Conservation (phyloP, 1,140 invertebrate species). For the Zaprionus camerounensis region DNA sequence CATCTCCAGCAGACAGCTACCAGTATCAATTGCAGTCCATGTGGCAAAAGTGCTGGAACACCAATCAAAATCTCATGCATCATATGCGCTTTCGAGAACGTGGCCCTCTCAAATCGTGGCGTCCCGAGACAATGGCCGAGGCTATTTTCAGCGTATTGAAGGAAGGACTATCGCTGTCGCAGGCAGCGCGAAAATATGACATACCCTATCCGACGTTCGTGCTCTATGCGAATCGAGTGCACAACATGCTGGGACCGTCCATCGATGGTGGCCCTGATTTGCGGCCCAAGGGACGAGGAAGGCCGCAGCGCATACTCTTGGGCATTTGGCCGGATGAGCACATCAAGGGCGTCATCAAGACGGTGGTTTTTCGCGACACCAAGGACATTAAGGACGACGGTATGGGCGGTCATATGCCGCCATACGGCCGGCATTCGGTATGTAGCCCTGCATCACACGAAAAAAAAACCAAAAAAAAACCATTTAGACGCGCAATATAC, state of each 20-base stretch:
- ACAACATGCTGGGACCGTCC: slow-evolving; percentile 96
- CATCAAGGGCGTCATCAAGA: slow-evolving; percentile 94
- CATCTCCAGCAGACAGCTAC: slow-evolving; percentile 90
- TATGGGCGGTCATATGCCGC: slow-evolving; percentile 66
- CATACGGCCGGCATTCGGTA: slow-evolving; percentile 83
- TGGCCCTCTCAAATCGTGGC: slow-evolving; percentile 96
- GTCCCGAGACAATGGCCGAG: slow-evolving; percentile 96
- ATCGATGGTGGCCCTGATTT: slow-evolving; percentile 94
- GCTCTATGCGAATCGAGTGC: slow-evolving; percentile 96
- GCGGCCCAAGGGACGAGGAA: slow-evolving; percentile 94
- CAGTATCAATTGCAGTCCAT: slow-evolving; percentile 96
- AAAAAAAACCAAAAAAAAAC: neutral
- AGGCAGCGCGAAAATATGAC: slow-evolving; percentile 96
- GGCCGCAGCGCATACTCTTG: slow-evolving; percentile 94
- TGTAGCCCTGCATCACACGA: slow-evolving; percentile 33
- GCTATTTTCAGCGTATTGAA: slow-evolving; percentile 96
- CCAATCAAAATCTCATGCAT: slow-evolving; percentile 93
- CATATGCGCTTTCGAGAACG: slow-evolving; percentile 95
- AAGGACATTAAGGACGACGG: slow-evolving; percentile 90
- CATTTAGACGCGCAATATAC: neutral
- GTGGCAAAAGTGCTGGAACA: slow-evolving; percentile 97
- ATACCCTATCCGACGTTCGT: slow-evolving; percentile 97
- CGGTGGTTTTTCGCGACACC: slow-evolving; percentile 94
- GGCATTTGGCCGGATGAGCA: slow-evolving; percentile 97
- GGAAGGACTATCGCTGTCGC: slow-evolving; percentile 94